A percentile compares a stretch with the other conserved stretches of the same genome.
These are phyloP conservation scores for Oenanthe oenanthe DNA, from an alignment of 2,113 vertebrate species.

Conservation along the genomic window DNA sequence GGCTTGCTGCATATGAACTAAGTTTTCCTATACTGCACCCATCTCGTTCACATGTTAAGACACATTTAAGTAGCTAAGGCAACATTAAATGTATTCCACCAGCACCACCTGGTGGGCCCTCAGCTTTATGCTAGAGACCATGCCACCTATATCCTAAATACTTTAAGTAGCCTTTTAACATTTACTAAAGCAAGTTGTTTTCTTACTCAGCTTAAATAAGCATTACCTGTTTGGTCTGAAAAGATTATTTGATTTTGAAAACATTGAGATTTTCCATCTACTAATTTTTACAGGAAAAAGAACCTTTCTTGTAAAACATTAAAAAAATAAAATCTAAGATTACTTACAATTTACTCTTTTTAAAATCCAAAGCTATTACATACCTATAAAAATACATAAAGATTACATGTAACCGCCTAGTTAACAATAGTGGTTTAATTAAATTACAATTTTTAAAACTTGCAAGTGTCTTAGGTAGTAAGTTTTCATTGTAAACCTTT, in stretches of 20 bases:
- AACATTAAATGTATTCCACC: slow-evolving; percentile 32
- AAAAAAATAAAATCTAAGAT: neutral
- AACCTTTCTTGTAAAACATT: neutral
- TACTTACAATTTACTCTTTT: neutral
- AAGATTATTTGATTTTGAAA: neutral
- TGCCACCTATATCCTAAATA: neutral
- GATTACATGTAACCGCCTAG: neutral
- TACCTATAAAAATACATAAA: neutral
- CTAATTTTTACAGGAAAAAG: neutral
- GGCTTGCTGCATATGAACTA: neutral
- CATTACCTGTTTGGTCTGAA: neutral
- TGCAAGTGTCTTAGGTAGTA: neutral
- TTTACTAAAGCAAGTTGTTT: neutral
- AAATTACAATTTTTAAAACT: neutral
- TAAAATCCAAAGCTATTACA: neutral
- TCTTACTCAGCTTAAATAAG: neutral
- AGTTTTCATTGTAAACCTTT: neutral
- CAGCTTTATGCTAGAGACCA: neutral
- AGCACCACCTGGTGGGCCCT: slow-evolving; percentile 77
- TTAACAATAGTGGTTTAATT: neutral
- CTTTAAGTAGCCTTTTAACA: neutral
- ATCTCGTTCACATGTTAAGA: neutral
- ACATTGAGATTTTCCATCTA: neutral
- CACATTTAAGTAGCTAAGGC: neutral
- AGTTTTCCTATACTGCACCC: neutral